phyloP scores from a whole-genome alignment of 64 coral and sea anemone species.

The Pocillopora verrucosa region DNA sequence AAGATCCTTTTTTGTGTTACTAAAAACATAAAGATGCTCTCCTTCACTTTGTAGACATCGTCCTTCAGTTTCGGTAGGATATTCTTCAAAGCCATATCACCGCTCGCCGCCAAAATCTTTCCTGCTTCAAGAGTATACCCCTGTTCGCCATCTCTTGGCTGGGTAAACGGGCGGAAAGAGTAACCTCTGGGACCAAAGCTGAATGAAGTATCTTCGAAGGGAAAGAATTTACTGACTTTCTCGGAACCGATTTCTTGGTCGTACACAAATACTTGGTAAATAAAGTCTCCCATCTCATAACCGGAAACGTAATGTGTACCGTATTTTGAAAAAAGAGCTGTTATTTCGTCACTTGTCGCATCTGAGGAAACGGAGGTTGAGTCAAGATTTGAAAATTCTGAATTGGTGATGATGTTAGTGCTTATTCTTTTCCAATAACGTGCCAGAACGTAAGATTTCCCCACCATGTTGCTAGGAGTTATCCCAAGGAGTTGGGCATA shows the following conservation, averaged over 20 bases:
- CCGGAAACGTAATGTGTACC: conserved; percentile 62
- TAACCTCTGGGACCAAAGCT: background rate
- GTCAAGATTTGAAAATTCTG: conserved; percentile 27
- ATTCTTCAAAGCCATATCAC: conserved; percentile 22
- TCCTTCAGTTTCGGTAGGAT: conserved; percentile 35
- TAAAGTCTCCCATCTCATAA: conserved; percentile 56
- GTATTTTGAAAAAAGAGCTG: conserved; percentile 26
- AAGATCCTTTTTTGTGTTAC: background rate
- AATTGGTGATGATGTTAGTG: conserved; percentile 9
- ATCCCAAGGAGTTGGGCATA: conserved; percentile 44
- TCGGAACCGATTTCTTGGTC: conserved; percentile 29
- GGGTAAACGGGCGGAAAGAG: conserved; percentile 22
- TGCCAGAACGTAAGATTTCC: conserved; percentile 46
- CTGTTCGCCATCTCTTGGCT: background rate
- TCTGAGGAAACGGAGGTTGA: conserved; percentile 13
- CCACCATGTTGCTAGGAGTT: conserved; percentile 59
- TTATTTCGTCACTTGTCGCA: conserved; percentile 22
- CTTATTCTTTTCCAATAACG: conserved; percentile 53
- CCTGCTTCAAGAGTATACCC: conserved; percentile 38
- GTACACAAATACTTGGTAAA: conserved; percentile 62
- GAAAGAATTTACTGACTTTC: conserved; percentile 7
- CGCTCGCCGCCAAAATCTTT: conserved; percentile 27
- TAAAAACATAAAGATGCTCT: conserved; percentile 51
- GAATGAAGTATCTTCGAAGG: conserved; percentile 19
- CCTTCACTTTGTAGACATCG: conserved; percentile 24